Evolutionary conservation across 2,113 vertebrate genomes (phyloP).

Genomic region (Pachycephala philippinensis): DNA sequence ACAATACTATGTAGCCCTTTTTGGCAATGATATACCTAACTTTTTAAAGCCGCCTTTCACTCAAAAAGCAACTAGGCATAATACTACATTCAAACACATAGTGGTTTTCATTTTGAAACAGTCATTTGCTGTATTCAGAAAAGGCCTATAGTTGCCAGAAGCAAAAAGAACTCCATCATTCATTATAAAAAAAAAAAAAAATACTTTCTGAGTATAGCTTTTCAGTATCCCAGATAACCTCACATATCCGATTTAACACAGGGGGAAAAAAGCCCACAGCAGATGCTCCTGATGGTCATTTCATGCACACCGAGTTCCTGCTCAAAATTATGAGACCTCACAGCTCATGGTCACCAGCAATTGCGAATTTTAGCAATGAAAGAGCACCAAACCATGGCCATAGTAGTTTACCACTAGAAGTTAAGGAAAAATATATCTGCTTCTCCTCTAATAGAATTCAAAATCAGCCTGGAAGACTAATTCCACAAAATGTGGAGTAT

Average conservation of each 20-base stretch:
- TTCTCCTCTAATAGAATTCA: not conserved
- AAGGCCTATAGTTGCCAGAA: slow-evolving; percentile 73
- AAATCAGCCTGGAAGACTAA: not conserved
- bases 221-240: slow-evolving; percentile 65
- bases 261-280: slow-evolving; percentile 12
- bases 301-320: not conserved
- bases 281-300: slow-evolving; percentile 61
- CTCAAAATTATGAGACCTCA: slow-evolving; percentile 49
- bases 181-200: slow-evolving; percentile 62
- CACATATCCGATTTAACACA: slow-evolving; percentile 52
- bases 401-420: not conserved
- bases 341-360: slow-evolving; percentile 5
- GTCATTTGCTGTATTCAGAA: slow-evolving; percentile 82
- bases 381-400: not conserved
- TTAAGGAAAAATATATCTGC: not conserved
- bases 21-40: slow-evolving; percentile 99
- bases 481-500: not conserved
- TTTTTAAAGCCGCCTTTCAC: slow-evolving; percentile 98
- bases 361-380: slow-evolving; percentile 22
- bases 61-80: slow-evolving; percentile 88
- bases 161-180: slow-evolving; percentile 77
- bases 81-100: slow-evolving; percentile 87
- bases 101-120: slow-evolving; percentile 84
- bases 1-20: slow-evolving; percentile 97
- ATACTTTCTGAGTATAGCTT: slow-evolving; percentile 61